These are phyloP conservation scores for Margarornis squamiger DNA, from an alignment of 2,797 vertebrate species.

Conservation along the genomic window DNA sequence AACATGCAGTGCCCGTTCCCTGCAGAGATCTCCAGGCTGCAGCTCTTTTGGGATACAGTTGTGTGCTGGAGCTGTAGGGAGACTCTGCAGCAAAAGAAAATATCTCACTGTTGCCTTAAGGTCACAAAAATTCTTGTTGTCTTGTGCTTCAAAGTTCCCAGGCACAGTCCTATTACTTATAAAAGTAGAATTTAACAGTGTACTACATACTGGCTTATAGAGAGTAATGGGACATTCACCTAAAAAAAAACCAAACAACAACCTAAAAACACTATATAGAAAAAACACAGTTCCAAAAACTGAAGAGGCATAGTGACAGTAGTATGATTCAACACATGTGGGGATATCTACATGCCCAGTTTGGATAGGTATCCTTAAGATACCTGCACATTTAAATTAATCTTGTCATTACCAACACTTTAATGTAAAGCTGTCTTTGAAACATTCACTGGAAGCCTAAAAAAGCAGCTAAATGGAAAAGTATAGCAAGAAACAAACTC, in stretches of 20 bases:
- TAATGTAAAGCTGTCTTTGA: neutral
- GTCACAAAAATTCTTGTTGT: neutral
- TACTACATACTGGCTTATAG: neutral
- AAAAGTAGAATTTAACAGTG: neutral
- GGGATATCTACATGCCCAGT: neutral
- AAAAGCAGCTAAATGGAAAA: neutral
- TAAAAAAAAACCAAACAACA: neutral
- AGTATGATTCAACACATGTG: neutral
- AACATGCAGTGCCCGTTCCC: conserved; percentile 37
- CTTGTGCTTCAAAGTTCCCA: neutral
- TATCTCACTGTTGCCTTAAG: neutral
- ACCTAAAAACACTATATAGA: fast-evolving
- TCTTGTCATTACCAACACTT: neutral
- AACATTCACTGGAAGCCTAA: neutral
- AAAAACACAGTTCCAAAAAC: neutral
- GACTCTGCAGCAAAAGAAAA: conserved; percentile 77
- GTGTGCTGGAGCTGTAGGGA: conserved; percentile 85
- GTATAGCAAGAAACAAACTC: neutral
- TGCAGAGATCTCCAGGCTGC: conserved; percentile 79
- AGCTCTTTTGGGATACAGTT: conserved; percentile 77
- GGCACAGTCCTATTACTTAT: neutral
- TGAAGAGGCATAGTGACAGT: neutral
- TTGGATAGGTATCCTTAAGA: neutral
- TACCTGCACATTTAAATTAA: neutral
- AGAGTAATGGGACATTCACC: neutral